Evolutionary conservation across 2,888 invertebrate species (phyloP), one percentile per base, ranked within the genome.

Genomic region (Smittia aterrima): DNA sequence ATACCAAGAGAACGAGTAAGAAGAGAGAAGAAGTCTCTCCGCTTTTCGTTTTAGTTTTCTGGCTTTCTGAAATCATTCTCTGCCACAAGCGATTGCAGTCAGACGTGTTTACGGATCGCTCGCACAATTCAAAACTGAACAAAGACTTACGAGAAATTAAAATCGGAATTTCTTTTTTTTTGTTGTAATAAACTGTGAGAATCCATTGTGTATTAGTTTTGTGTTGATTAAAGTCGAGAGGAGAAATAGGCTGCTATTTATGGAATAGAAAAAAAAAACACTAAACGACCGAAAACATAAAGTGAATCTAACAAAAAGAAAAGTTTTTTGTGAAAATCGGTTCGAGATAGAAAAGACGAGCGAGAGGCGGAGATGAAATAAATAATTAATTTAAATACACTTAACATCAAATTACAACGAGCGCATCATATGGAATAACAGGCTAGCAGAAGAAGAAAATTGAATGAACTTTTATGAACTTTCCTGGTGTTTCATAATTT

Each of bases 131-230:
- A 6, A 58, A 11, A 3, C 16, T 25, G 7, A 68, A 71, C 70
- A 71, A 71, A 71, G 70, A 71, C 70, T 71, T 71, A 71, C 70
- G 70, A 71, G 70, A 71, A 71, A 71, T 68, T 38, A 66, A 18
- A 58, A 6, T 64, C 64, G 64, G 64, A 64, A 64, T 64, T 64
- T 64, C 64, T 64, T 64, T 64, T n/a, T n/a, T n/a, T 64, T 27
- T 6, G 9, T 27, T 58, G 27, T 66, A 40, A 40, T 40, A 66
- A 24, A n/a, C 27, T 72, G 58, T 72, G 72, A 72, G 72, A 72
- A 72, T 58, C 38, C 18, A 62, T 72, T 58, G 62, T 72, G 72
- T 62, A 72, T 62, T 40, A 72, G 62, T 38, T 72, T 72, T 40
- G 32, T n/a, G 58, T 54, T 62, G 72, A 72, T 38, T 72, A 54